A percentile compares a stretch with the other conserved stretches of the same genome.
Evolutionary conservation across 2,797 vertebrate species (phyloP).

Genomic region (Gymnocypris eckloni): DNA sequence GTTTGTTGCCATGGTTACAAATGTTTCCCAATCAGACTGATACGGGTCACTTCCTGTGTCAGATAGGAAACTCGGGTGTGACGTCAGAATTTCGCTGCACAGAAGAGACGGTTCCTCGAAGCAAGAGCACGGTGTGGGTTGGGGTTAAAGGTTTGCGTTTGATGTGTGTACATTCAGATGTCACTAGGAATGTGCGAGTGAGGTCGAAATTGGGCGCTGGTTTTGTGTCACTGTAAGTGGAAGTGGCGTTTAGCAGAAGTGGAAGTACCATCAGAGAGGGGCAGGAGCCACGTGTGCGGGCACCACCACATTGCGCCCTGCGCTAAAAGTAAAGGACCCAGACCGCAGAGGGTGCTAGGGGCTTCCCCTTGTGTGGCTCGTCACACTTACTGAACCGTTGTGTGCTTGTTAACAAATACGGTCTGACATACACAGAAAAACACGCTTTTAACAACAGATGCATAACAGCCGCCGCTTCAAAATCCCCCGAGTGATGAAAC

Average conservation of each 20-base stretch:
- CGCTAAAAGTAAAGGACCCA: not conserved
- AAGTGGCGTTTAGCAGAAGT: conserved; percentile 25
- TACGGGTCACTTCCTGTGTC: not conserved
- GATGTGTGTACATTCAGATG: conserved; percentile 23
- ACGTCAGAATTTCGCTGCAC: conserved; percentile 6
- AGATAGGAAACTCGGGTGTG: conserved; percentile 1
- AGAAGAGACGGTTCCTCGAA: conserved; percentile 19
- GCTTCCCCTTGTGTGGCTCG: conserved; percentile 17
- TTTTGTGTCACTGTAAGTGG: not conserved
- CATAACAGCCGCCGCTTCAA: not conserved
- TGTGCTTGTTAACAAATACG: not conserved
- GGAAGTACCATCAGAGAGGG: conserved; percentile 9
- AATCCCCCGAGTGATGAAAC: conserved; percentile 11
- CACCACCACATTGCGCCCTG: not conserved
- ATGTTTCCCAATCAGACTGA: not conserved
- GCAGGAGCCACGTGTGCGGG: conserved; percentile 5
- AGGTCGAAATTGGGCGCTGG: conserved; percentile 18
- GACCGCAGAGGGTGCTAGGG: conserved; percentile 25
- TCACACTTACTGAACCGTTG: not conserved
- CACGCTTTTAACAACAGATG: not conserved
- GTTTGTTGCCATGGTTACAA: not conserved
- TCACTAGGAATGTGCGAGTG: conserved; percentile 1
- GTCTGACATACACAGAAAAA: not conserved
- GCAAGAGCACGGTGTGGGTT: conserved; percentile 33
- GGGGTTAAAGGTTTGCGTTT: conserved; percentile 32